Evolutionary conservation across 2,888 invertebrate genomes (phyloP).

Genomic region (Sinelater perroti): DNA sequence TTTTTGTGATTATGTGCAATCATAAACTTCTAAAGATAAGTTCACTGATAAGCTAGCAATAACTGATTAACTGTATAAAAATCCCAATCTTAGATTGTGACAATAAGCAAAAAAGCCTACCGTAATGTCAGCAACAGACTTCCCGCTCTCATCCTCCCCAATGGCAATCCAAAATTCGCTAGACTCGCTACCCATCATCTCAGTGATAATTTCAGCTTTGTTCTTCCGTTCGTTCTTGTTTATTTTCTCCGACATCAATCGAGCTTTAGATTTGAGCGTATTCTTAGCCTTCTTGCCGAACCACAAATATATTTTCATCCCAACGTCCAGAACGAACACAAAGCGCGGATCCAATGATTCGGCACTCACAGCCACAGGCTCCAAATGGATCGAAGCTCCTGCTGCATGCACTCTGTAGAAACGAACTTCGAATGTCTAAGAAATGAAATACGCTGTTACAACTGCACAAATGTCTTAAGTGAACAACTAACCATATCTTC

Average conservation of each 20-base stretch:
- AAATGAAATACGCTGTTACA: too few relatives aligned
- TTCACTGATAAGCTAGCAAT: too few relatives aligned
- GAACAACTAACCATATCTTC: constrained; percentile 78
- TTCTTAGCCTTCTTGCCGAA: constrained; percentile 87
- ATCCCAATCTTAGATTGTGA: too few relatives aligned
- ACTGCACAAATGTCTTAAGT: too few relatives aligned
- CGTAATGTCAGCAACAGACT: too few relatives aligned
- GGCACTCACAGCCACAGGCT: constrained; percentile 79
- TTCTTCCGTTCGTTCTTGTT: constrained; percentile 98
- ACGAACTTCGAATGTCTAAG: constrained; percentile 81
- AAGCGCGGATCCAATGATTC: constrained; percentile 87
- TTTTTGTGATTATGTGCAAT: too few relatives aligned
- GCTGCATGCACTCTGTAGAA: constrained; percentile 89
- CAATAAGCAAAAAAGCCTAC: too few relatives aligned
- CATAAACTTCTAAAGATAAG: too few relatives aligned
- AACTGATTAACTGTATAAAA: too few relatives aligned
- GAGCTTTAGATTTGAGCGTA: constrained; percentile 85
- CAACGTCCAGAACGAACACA: constrained; percentile 91
- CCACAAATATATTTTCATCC: constrained; percentile 90
- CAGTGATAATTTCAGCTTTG: constrained; percentile 87
- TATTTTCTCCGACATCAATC: constrained; percentile 96
- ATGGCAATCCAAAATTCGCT: constrained; percentile 85
- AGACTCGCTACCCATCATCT: constrained; percentile 84
- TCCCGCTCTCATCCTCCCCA: constrained; percentile 66
- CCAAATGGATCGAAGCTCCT: constrained; percentile 87